These are phyloP conservation scores for Conchocele bisecta DNA, from an alignment of 2,888 invertebrate species.

Conservation along the genomic window DNA sequence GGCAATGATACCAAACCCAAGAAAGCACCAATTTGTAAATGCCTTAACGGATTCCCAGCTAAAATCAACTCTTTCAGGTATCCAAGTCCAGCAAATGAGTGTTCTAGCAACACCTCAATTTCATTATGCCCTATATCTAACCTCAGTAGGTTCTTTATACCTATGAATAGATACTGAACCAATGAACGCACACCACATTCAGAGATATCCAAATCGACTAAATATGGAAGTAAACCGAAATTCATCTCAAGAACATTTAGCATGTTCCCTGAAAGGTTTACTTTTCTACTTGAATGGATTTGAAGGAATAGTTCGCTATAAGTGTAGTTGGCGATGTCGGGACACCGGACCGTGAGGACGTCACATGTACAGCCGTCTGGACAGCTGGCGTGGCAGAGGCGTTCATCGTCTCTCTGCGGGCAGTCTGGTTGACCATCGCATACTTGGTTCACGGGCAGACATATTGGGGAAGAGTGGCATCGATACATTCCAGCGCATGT, in stretches of 20 bases:
- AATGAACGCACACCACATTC: neutral
- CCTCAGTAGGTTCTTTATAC: constrained; percentile 13
- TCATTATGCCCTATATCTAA: constrained; percentile 28
- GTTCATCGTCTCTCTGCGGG: constrained; percentile 56
- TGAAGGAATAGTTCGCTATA: neutral
- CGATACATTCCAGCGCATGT: constrained; percentile 35
- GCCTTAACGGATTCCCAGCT: constrained; percentile 32
- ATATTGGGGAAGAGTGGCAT: constrained; percentile 32
- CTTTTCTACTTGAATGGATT: too few species aligned
- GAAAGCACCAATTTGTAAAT: constrained; percentile 32
- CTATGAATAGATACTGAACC: neutral
- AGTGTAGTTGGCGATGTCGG: neutral
- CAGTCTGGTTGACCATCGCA: constrained; percentile 56
- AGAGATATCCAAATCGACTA: constrained; percentile 30
- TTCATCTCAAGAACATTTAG: neutral
- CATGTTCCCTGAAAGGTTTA: constrained; percentile 14
- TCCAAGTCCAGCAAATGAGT: constrained; percentile 28
- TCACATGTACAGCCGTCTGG: constrained; percentile 36
- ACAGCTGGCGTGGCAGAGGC: constrained; percentile 41
- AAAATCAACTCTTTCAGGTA: constrained; percentile 33
- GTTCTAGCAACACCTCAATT: constrained; percentile 6
- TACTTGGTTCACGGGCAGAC: constrained; percentile 36
- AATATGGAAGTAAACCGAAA: constrained; percentile 2
- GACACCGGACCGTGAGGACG: constrained; percentile 28
- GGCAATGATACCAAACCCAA: constrained; percentile 6